phyloP scores from a whole-genome alignment of 2,797 vertebrate species.

The Peromyscus aztecus region DNA sequence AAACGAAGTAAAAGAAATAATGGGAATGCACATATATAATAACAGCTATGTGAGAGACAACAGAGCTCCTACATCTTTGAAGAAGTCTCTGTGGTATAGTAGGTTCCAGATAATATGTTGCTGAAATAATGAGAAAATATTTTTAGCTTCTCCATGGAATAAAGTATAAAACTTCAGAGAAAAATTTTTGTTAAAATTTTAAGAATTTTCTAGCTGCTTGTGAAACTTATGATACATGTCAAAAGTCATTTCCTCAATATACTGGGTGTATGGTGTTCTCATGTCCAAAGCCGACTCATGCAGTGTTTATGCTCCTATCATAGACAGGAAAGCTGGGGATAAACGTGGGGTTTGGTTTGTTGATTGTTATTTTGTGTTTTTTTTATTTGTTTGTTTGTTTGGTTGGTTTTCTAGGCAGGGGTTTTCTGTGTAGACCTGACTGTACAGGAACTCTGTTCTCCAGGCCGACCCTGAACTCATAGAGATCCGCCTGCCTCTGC shows the following conservation, averaged over 20 bases:
- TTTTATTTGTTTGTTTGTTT: neutral
- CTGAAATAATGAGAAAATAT: neutral
- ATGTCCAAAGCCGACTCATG: slow-evolving; percentile 6
- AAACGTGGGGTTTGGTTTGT: neutral
- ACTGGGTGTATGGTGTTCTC: neutral
- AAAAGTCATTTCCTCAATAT: slow-evolving; percentile 28
- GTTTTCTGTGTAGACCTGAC: neutral
- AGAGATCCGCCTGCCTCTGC: neutral
- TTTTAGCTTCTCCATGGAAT: slow-evolving; percentile 51
- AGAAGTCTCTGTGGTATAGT: neutral
- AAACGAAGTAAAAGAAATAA: neutral
- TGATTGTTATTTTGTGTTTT: neutral
- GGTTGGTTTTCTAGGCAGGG: neutral
- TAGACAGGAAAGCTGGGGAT: neutral
- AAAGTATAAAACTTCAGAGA: neutral
- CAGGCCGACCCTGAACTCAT: neutral
- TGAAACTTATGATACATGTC: slow-evolving; percentile 9
- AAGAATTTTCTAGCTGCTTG: slow-evolving; percentile 9
- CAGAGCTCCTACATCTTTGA: neutral
- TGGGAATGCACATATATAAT: neutral
- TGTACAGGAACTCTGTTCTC: neutral
- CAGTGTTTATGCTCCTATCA: neutral
- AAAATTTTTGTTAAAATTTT: neutral
- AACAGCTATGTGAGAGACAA: neutral
- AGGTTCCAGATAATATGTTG: neutral